Conservation (phyloP, 2,797 vertebrate genomes). For the Sparus aurata region DNA sequence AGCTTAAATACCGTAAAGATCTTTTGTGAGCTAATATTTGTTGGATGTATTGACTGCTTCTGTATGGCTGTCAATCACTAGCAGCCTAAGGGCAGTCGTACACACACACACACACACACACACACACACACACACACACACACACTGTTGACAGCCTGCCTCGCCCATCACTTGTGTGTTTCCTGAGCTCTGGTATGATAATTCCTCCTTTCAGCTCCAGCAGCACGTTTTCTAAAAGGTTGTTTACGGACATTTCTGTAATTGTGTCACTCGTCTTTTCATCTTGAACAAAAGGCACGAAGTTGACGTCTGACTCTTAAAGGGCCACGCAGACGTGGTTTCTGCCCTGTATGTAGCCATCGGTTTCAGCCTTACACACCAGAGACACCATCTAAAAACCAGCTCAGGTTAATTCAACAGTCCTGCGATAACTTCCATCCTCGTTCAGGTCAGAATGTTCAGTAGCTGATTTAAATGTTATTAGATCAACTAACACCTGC, state of each 20-base stretch:
- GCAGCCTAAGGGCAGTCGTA: constrained; percentile 32
- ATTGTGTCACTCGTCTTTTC: constrained; percentile 25
- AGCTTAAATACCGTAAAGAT: constrained; percentile 51
- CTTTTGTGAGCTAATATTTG: constrained; percentile 60
- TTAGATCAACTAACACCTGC: too few relatives aligned
- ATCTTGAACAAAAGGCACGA: constrained; percentile 4
- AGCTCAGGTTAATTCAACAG: too few relatives aligned
- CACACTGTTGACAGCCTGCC: constrained; percentile 22
- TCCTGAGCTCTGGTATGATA: constrained; percentile 63
- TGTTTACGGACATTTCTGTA: constrained; percentile 41
- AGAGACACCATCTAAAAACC: too few relatives aligned
- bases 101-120: constrained; percentile 27
- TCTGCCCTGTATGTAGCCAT: too few relatives aligned
- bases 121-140: constrained; percentile 12
- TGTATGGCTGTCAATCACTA: constrained; percentile 56
- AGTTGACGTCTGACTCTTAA: constrained; percentile 17
- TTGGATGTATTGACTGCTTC: constrained; percentile 46
- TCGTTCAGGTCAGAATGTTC: too few relatives aligned
- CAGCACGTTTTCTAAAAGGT: constrained; percentile 39
- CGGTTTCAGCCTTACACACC: too few relatives aligned
- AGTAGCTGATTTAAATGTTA: too few relatives aligned
- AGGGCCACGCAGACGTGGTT: neutral
- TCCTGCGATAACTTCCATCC: too few relatives aligned
- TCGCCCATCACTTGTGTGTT: constrained; percentile 27
- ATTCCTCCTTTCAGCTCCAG: constrained; percentile 61